These are phyloP conservation scores for Leiothrix lutea DNA, from an alignment of 2,113 vertebrate species.

Conservation along the genomic window DNA sequence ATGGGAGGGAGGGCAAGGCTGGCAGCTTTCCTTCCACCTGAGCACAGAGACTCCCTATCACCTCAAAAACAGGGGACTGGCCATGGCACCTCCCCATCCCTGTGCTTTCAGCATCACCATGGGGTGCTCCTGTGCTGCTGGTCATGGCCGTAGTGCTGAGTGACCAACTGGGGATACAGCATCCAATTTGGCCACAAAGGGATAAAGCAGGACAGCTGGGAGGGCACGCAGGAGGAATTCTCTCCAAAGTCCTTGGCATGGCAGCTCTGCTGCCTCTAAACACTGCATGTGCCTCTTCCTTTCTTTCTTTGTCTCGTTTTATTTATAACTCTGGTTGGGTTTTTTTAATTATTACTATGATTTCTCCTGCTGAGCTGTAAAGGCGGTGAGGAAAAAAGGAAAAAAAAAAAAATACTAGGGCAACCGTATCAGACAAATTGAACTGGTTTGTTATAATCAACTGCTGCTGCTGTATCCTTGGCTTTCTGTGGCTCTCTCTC, in stretches of 20 bases:
- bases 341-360: constrained; percentile 30
- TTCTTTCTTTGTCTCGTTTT: not conserved
- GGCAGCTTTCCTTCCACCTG: not conserved
- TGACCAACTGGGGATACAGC: not conserved
- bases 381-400: not conserved
- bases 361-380: constrained; percentile 27
- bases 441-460: constrained; percentile 8
- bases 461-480: not conserved
- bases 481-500: not conserved
- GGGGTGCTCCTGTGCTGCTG: not conserved
- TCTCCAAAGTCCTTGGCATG: not conserved
- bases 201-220: not conserved
- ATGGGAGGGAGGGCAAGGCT: not conserved
- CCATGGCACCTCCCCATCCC: fast-evolving
- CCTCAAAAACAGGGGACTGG: fast-evolving
- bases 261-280: not conserved
- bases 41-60: not conserved
- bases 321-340: constrained; percentile 32
- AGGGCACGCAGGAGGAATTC: not conserved
- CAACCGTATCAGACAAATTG: constrained; percentile 14
- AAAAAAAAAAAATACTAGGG: not conserved
- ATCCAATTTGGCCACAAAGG: not conserved
- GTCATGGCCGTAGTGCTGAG: fast-evolving
- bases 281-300: not conserved
- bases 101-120: fast-evolving